A percentile compares a stretch with the other conserved stretches of the same genome.
Evolutionary conservation across 2,888 invertebrate species (phyloP).

Genomic region (Malacosoma neustria): DNA sequence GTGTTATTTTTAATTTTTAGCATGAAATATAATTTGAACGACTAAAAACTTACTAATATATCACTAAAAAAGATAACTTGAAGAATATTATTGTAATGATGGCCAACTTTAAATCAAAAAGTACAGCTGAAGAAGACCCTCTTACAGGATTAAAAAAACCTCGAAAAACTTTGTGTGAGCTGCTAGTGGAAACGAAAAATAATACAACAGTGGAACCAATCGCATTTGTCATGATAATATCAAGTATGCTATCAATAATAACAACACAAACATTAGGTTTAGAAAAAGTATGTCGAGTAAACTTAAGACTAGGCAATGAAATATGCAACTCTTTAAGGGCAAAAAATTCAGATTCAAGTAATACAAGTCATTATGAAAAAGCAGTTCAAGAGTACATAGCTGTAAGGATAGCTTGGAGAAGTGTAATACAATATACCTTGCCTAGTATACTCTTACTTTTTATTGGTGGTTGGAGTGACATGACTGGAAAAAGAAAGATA

Average conservation of each 20-base stretch:
- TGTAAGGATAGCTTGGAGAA: conserved; percentile 83
- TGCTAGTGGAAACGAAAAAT: conserved; percentile 8
- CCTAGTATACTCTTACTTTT: conserved; percentile 83
- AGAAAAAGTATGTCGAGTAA: conserved; percentile 86
- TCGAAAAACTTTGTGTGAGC: conserved; percentile 9
- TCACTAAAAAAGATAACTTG: too few relatives aligned
- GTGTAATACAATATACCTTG: conserved; percentile 81
- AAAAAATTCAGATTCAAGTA: conserved; percentile 73
- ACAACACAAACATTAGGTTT: conserved; percentile 84
- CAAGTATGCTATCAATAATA: conserved; percentile 65
- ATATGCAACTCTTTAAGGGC: conserved; percentile 80
- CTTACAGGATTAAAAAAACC: conserved; percentile 3
- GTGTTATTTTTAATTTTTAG: too few relatives aligned
- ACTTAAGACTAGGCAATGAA: conserved; percentile 76
- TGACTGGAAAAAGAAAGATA: conserved; percentile 75
- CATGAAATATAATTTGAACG: too few relatives aligned
- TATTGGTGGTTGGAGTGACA: conserved; percentile 82
- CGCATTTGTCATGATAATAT: conserved; percentile 20
- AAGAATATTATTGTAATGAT: too few relatives aligned
- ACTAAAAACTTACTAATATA: too few relatives aligned
- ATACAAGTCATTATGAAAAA: conserved; percentile 47
- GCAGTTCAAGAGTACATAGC: conserved; percentile 79
- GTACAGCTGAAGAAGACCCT: not conserved
- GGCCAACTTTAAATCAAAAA: too few relatives aligned
- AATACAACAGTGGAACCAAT: conserved; percentile 27